phyloP scores from a whole-genome alignment of 2,113 vertebrate genomes.

The Nansenia antarctica region DNA sequence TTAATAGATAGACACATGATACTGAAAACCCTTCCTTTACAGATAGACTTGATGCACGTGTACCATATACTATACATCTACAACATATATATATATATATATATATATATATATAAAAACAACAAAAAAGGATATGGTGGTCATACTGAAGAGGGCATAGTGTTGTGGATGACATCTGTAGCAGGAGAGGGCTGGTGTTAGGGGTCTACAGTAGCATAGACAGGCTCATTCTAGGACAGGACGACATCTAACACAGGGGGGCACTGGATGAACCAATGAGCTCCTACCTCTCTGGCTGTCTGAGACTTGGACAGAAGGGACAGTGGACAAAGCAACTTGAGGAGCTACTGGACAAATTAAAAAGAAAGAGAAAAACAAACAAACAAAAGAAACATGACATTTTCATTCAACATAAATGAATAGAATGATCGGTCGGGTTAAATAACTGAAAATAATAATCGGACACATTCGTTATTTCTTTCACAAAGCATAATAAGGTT shows the following conservation, averaged over 20 bases:
- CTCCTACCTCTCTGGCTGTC: conserved; percentile 98
- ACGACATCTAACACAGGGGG: conserved; percentile 70
- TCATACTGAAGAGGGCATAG: not conserved
- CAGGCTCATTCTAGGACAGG: conserved; percentile 81
- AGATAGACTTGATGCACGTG: not conserved
- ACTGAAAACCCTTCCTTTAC: not conserved
- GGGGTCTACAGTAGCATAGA: conserved; percentile 42
- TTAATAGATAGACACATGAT: not conserved
- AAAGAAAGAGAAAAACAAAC: conserved; percentile 48
- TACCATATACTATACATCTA: not conserved
- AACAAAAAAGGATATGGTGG: not conserved
- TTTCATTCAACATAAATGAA: not conserved
- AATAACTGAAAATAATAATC: conserved; percentile 26
- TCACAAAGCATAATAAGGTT: not conserved
- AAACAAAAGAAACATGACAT: conserved; percentile 50
- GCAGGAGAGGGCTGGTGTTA: conserved; percentile 24
- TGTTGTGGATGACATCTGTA: not conserved
- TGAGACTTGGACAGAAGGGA: conserved; percentile 93
- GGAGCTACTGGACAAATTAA: conserved; percentile 84
- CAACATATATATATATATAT: too few relatives aligned
- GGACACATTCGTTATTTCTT: conserved; percentile 9
- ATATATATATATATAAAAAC: too few relatives aligned
- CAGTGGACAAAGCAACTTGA: conserved; percentile 93
- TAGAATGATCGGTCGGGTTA: not conserved
- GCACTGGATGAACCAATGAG: conserved; percentile 84